These are phyloP conservation scores for Caenorhabditis sp. DNA, from an alignment of 2,888 invertebrate species.

Conservation along the genomic window DNA sequence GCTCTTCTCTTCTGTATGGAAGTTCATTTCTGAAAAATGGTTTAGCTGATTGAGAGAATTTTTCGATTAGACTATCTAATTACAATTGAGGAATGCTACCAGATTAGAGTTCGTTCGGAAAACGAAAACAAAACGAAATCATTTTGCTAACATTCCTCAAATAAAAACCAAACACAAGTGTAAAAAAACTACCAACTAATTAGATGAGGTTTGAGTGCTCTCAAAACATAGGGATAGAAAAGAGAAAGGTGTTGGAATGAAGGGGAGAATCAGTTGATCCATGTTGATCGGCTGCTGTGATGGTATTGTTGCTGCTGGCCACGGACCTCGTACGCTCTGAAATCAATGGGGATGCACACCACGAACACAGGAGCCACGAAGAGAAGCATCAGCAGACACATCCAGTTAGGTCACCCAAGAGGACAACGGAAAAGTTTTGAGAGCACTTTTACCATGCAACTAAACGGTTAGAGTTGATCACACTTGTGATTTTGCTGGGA, in stretches of 20 bases:
- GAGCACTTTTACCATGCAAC: slow-evolving; percentile 57
- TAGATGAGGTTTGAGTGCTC: slow-evolving; percentile 56
- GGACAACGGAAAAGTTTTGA: slow-evolving; percentile 30
- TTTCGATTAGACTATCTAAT: background rate
- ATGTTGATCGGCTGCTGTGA: slow-evolving; percentile 48
- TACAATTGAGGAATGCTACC: slow-evolving; percentile 1
- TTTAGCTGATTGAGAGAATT: background rate
- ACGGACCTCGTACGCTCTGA: slow-evolving; percentile 43
- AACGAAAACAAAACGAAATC: too few species aligned
- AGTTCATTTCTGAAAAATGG: slow-evolving; percentile 70
- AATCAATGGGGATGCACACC: slow-evolving; percentile 39
- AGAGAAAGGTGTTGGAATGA: slow-evolving; percentile 6
- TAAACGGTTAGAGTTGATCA: slow-evolving; percentile 26
- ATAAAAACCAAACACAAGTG: slow-evolving; percentile 1
- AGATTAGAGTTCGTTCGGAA: too few species aligned
- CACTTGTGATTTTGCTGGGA: slow-evolving; percentile 4
- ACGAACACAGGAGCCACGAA: slow-evolving; percentile 41
- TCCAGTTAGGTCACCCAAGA: slow-evolving; percentile 12
- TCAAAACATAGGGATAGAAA: slow-evolving; percentile 55
- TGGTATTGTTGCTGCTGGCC: slow-evolving; percentile 38
- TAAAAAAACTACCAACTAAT: slow-evolving; percentile 57
- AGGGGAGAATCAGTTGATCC: slow-evolving; percentile 50
- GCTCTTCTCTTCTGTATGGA: slow-evolving; percentile 71
- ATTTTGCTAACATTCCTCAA: background rate
- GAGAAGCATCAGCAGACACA: slow-evolving; percentile 48